These are phyloP conservation scores for Cephalopachus bancanus DNA, from an alignment of 2,797 vertebrate species.

Conservation along the genomic window DNA sequence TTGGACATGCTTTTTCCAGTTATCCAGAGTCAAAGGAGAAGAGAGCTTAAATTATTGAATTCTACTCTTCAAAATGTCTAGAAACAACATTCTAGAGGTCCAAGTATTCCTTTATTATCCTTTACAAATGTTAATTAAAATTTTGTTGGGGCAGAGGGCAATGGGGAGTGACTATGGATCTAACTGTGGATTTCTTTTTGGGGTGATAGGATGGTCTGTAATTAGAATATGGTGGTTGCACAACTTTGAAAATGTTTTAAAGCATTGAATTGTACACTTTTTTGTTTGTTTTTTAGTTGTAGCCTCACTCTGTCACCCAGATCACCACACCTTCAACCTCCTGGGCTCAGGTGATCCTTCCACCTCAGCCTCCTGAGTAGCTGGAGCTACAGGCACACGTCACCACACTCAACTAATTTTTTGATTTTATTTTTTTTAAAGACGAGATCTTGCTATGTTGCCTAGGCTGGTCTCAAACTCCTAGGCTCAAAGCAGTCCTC, in stretches of 20 bases:
- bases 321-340: no score
- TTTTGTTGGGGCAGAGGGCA: neutral
- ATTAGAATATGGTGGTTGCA: neutral
- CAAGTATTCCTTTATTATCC: neutral
- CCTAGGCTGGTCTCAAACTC: no score
- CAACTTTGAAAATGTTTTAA: neutral
- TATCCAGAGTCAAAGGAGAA: neutral
- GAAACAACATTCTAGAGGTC: constrained; percentile 6
- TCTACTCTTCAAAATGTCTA: neutral
- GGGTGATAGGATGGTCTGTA: neutral
- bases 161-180: neutral
- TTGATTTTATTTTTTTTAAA: no score
- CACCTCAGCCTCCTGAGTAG: no score
- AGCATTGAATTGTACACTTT: neutral
- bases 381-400: no score
- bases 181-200: neutral
- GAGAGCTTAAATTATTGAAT: constrained; percentile 6
- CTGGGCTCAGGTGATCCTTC: no score
- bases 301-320: no score
- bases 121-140: neutral
- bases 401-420: no score
- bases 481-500: no score
- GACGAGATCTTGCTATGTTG: no score
- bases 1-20: neutral
- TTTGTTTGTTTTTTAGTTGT: no score